Evolutionary conservation across 2,797 vertebrate genomes (phyloP), one percentile per base, ranked within the genome.

Genomic region (Etheostoma nigrum): DNA sequence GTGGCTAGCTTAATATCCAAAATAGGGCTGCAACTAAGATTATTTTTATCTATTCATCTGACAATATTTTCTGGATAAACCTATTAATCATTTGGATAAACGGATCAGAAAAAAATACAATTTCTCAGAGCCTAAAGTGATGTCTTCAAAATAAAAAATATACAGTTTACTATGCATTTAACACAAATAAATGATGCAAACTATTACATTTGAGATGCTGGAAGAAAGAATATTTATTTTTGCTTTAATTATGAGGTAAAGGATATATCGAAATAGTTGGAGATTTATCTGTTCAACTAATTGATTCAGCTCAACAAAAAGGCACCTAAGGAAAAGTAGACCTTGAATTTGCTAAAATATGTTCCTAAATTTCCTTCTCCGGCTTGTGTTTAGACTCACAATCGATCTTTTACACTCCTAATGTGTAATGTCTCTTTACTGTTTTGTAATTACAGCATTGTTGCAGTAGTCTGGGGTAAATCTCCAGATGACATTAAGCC

Each of bases 401-500:
- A 3, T 49, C 15, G 5, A 6, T 72, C 27, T 58, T 14, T 53
- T 54, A 9, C 14, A 36, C 25, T 42, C 14, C 3, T 59, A 36
- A 63, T 58, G 55, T 63, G 10, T 40, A 8, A 55, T 67, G n/a
- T 47, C 15, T 30, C 14, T 51, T n/a, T 54, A 11, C 4, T 60
- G 8, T 67, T 67, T 72, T 48, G 44, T 27, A 72, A 47, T 53
- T 25, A 36, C 16, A 23, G 18, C 10, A 14, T 67, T 72, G 58
- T 44, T 71, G 21, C 57, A 55, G 64, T 51, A 48, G 53, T 77
- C 48, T 69, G 51, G 33, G 51, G 42, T 77, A 71, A 74, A 71
- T 78, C 53, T 68, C 72, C 64, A 73, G 51, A 79, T 84, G 69
- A 83, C 65, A 63, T 83, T 83, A 85, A 85, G 47, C 77, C 60